Evolutionary conservation across 2,888 invertebrate species (phyloP), one percentile per base, ranked within the genome.

Genomic region (Polydrusus pterygomalis): DNA sequence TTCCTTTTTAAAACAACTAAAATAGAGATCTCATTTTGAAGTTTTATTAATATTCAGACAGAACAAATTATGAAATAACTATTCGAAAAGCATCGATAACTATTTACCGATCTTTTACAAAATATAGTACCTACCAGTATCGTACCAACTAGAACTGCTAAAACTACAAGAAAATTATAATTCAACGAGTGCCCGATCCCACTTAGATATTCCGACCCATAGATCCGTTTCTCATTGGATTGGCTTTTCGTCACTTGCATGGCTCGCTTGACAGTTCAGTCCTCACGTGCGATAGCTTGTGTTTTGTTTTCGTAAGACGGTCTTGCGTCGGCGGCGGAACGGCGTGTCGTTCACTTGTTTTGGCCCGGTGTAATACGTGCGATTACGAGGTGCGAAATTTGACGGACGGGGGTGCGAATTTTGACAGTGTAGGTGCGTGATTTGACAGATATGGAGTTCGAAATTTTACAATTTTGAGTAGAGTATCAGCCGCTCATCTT

Each of bases 191-290:
- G 51, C 62, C 43, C 73, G 73, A 73, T 67, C 73, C 73, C 72
- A 72, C 72, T 73, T 73, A 73, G 62, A 65, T 62, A 73, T 73
- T 73, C 73, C 58, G 67, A 67, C 10, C 60, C 63, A 49, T 68
- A 68, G 73, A 73, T 73, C 67, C 73, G 73, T 62, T 67, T 67
- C 67, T 60, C 67, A 67, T 73, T 34, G 34, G 34, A 34, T 34
- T 73, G 67, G 73, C 20, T 68, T 73, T 73, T 73, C 73, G 67
- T 73, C 68, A 62, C 49, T 68, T 67, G 67, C 62, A 68, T 49
- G 20, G 43, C 43, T 34, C 8, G 58, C 64, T 73, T 65, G 73
- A 73, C 68, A 62, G 67, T 73, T 58, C 58, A 47, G 56, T 68
- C 7, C 54, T 73, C 73, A 73, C 73, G 73, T 73, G 73, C 68